Evolutionary conservation across 2,888 invertebrate species (phyloP).

Genomic region (Heteromurus nitidus): DNA sequence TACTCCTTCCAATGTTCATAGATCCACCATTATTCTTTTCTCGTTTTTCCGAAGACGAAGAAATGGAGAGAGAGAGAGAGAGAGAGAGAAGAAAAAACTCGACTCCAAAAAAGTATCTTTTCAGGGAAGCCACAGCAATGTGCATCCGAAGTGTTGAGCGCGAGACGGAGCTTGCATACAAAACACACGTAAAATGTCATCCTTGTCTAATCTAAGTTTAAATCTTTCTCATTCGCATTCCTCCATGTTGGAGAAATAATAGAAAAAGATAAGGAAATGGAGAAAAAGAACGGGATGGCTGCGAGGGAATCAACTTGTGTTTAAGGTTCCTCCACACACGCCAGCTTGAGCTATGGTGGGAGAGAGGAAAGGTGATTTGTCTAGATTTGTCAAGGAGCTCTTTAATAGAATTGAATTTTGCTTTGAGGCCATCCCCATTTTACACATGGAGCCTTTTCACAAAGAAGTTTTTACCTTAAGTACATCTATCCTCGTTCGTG

Average conservation of each 20-base stretch:
- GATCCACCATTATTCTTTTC: constrained; percentile 39
- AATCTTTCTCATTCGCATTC: constrained; percentile 35
- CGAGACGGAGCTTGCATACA: constrained; percentile 36
- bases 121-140: constrained; percentile 18
- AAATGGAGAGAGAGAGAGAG: no score
- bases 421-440: no score
- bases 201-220: constrained; percentile 48
- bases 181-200: constrained; percentile 46
- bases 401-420: constrained; percentile 27
- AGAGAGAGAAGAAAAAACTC: neutral
- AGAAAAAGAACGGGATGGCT: neutral
- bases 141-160: constrained; percentile 45
- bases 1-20: constrained; percentile 12
- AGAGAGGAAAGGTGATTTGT: constrained; percentile 29
- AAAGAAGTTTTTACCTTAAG: no score
- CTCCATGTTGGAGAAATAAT: neutral
- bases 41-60: no score
- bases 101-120: constrained; percentile 3
- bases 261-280: no score
- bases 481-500: no score
- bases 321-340: neutral
- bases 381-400: constrained; percentile 48
- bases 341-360: neutral
- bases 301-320: neutral
- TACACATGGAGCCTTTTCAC: no score